These are phyloP conservation scores for Scolanthus callimorphus DNA, from an alignment of 92 coral and sea anemone genomes.

Conservation along the genomic window DNA sequence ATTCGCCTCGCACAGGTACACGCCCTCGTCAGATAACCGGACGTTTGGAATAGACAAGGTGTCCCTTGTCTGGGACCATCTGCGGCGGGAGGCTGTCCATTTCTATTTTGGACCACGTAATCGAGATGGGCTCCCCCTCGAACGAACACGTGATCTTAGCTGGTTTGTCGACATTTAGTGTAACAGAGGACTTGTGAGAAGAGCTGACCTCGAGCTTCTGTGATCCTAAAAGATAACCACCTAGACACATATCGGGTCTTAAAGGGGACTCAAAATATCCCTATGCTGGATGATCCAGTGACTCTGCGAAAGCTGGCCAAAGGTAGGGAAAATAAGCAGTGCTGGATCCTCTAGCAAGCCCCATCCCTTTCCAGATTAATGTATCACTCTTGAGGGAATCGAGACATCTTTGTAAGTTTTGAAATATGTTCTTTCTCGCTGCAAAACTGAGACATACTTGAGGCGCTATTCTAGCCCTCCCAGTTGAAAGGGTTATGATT, in stretches of 20 bases:
- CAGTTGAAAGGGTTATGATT: too few species aligned
- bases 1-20: slow-evolving; percentile 65
- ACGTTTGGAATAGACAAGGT: slow-evolving; percentile 60
- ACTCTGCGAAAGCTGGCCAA: too few species aligned
- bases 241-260: background rate
- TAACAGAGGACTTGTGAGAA: slow-evolving; percentile 42
- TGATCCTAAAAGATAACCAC: slow-evolving; percentile 11
- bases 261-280: too few species aligned
- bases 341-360: too few species aligned
- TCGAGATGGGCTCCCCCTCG: slow-evolving; percentile 56
- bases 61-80: slow-evolving; percentile 53
- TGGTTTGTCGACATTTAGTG: slow-evolving; percentile 37
- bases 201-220: slow-evolving; percentile 40
- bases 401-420: background rate
- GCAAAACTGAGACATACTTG: too few species aligned
- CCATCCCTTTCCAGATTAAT: too few species aligned
- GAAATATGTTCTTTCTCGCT: too few species aligned
- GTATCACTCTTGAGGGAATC: background rate
- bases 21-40: slow-evolving; percentile 55
- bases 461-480: too few species aligned
- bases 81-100: slow-evolving; percentile 53
- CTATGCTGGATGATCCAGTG: too few species aligned
- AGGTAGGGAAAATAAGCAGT: too few species aligned
- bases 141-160: slow-evolving; percentile 62
- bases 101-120: slow-evolving; percentile 81